Evolutionary conservation across 2,113 vertebrate species (phyloP).

Genomic region (Baryphthengus martii): DNA sequence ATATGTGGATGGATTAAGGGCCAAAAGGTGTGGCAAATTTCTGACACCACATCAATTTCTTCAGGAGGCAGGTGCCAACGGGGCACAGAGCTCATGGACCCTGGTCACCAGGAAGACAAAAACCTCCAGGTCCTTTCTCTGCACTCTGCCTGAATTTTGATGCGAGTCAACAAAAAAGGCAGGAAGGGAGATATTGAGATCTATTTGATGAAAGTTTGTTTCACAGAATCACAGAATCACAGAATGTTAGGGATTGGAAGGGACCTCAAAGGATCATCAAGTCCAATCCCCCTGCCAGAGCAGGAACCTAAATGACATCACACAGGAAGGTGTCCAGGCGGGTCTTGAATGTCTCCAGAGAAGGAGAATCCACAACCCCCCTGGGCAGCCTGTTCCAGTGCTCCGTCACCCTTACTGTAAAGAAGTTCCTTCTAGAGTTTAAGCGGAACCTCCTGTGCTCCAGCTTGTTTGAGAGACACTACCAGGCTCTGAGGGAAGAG

Average conservation of each 20-base stretch:
- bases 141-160: not conserved
- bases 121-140: not conserved
- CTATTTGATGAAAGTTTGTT: not conserved
- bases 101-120: not conserved
- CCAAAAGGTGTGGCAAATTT: not conserved
- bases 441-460: too few species aligned
- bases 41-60: not conserved
- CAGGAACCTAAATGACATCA: too few species aligned
- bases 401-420: too few species aligned
- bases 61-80: not conserved
- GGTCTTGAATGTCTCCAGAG: too few species aligned
- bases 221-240: too few species aligned
- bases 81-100: not conserved
- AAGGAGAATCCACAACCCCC: too few species aligned
- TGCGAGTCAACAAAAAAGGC: not conserved
- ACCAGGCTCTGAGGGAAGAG: not conserved
- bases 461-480: not conserved
- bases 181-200: not conserved
- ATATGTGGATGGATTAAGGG: not conserved
- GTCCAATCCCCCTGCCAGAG: too few species aligned
- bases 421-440: too few species aligned
- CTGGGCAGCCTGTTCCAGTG: too few species aligned
- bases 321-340: too few species aligned
- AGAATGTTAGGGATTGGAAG: too few species aligned
- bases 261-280: too few species aligned